Conservation (phyloP, 2,113 vertebrate genomes). For the Pithys albifrons region DNA sequence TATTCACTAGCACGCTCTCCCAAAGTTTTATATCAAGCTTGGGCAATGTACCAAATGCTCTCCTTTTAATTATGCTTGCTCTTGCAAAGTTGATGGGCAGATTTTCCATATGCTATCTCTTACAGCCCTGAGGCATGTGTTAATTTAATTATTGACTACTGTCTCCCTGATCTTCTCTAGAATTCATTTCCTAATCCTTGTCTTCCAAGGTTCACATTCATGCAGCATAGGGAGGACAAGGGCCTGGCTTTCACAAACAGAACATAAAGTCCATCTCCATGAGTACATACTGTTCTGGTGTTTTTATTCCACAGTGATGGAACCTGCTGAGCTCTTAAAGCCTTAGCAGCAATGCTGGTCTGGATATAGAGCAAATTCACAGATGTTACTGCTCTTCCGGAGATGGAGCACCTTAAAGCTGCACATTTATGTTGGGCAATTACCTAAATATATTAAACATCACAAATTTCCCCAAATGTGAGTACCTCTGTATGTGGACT, state of each 20-base stretch:
- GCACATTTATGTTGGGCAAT: background rate
- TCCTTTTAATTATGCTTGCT: background rate
- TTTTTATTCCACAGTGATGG: background rate
- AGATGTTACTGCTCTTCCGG: background rate
- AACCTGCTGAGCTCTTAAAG: background rate
- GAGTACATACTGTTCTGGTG: background rate
- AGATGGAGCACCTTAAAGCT: background rate
- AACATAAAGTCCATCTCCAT: background rate
- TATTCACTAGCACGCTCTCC: background rate
- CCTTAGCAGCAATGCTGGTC: background rate
- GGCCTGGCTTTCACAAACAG: background rate
- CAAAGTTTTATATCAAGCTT: background rate
- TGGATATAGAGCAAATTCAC: background rate
- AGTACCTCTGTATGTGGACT: background rate
- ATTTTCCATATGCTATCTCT: background rate
- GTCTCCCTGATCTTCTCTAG: background rate
- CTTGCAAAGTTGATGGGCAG: background rate
- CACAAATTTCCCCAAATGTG: background rate
- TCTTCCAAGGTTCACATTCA: background rate
- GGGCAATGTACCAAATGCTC: accelerated
- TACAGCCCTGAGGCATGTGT: background rate
- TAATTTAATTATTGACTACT: background rate
- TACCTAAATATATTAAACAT: background rate
- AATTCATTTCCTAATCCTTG: background rate
- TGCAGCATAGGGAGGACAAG: accelerated